phyloP scores from a whole-genome alignment of 2,888 invertebrate genomes.

The Eretmocerus hayati region DNA sequence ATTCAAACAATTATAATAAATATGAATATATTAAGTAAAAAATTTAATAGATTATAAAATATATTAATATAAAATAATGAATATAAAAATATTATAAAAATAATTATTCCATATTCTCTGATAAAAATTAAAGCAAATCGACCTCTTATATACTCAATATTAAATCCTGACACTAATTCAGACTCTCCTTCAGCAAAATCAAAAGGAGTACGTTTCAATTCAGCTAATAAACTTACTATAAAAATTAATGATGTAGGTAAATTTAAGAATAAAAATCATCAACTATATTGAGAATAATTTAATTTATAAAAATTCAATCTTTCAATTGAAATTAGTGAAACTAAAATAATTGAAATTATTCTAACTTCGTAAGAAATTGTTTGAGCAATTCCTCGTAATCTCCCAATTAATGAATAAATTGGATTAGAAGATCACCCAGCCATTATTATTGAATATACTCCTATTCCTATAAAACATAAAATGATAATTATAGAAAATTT shows the following conservation, averaged over 20 bases:
- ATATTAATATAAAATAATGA: conserved; percentile 16
- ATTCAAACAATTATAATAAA: conserved; percentile 25
- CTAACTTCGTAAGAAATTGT: conserved; percentile 73
- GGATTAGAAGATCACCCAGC: conserved; percentile 67
- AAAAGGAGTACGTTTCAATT: conserved; percentile 69
- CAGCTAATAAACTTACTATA: conserved; percentile 58
- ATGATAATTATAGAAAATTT: conserved; percentile 58
- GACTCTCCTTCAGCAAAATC: conserved; percentile 76
- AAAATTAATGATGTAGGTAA: conserved; percentile 55
- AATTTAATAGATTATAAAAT: conserved; percentile 18
- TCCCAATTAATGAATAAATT: conserved; percentile 64
- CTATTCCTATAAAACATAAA: conserved; percentile 58
- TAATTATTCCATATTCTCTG: too few species aligned
- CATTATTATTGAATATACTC: conserved; percentile 59
- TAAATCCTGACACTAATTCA: conserved; percentile 73
- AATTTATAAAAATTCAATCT: conserved; percentile 39
- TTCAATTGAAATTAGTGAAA: conserved; percentile 53
- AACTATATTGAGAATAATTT: conserved; percentile 46
- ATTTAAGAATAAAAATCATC: conserved; percentile 49
- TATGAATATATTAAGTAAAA: conserved; percentile 55
- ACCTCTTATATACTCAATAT: conserved; percentile 67
- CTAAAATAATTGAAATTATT: conserved; percentile 56
- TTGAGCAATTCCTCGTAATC: conserved; percentile 62
- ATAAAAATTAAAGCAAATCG: conserved; percentile 69
- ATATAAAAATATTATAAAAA: conserved; percentile 27